A percentile compares a stretch with the other conserved stretches of the same genome.
Conservation (phyloP, 2,888 invertebrate genomes). For the Amorpha juglandis region DNA sequence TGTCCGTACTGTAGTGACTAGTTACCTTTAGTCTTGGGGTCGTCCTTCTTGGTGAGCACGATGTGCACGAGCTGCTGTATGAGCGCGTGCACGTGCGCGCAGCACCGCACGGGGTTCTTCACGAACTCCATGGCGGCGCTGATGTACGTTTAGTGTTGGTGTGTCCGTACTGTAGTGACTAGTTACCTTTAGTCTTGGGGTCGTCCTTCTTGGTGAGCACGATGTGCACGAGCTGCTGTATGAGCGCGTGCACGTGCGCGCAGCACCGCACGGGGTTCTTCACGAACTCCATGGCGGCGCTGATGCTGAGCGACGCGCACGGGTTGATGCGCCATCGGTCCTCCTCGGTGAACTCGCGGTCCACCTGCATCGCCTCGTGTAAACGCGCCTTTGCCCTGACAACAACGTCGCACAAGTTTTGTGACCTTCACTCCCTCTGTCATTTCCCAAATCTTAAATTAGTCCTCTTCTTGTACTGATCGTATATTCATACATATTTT, state of each 20-base stretch:
- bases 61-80: conserved; percentile 94
- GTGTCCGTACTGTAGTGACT: neutral
- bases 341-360: conserved; percentile 92
- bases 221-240: conserved; percentile 93
- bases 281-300: conserved; percentile 96
- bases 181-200: conserved; percentile 90
- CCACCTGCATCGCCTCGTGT: conserved; percentile 95
- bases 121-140: conserved; percentile 88
- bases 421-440: too few relatives aligned
- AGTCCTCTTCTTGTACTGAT: too few relatives aligned
- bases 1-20: neutral
- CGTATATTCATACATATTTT: too few relatives aligned
- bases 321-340: conserved; percentile 96
- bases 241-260: conserved; percentile 93
- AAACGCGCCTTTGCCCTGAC: conserved; percentile 96
- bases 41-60: conserved; percentile 93
- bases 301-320: conserved; percentile 94
- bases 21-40: conserved; percentile 91
- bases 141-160: neutral
- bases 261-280: conserved; percentile 98
- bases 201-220: conserved; percentile 94
- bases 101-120: conserved; percentile 97
- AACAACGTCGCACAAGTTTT: too few relatives aligned
- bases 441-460: neutral
- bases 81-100: conserved; percentile 93